These are phyloP conservation scores for Cranoglanis bouderius DNA, from an alignment of 2,113 vertebrate species.

Conservation along the genomic window DNA sequence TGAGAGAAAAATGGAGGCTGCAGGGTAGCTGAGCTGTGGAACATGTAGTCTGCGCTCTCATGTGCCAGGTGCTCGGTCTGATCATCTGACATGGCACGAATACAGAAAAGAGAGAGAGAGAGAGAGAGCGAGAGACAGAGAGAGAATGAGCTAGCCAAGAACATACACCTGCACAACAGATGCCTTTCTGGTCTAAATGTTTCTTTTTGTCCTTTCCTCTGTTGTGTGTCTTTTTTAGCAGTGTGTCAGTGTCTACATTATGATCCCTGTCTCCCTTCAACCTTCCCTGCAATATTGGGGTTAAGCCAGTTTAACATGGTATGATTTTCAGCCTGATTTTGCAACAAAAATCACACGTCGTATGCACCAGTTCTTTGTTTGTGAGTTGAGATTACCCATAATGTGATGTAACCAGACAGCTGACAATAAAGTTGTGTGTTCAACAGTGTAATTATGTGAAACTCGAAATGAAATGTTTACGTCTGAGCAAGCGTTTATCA, in stretches of 20 bases:
- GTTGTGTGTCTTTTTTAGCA: neutral
- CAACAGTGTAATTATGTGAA: neutral
- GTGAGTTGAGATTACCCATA: neutral
- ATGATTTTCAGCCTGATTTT: neutral
- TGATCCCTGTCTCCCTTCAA: neutral
- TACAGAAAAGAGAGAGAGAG: neutral
- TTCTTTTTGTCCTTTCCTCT: too few relatives aligned
- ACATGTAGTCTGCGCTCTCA: conserved; percentile 18
- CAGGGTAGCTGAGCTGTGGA: neutral
- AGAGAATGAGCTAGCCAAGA: neutral
- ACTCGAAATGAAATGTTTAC: neutral
- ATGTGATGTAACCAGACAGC: neutral
- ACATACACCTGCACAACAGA: conserved; percentile 48
- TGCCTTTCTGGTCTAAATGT: conserved; percentile 23
- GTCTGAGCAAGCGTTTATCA: neutral
- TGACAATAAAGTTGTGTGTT: neutral
- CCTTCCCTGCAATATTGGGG: neutral
- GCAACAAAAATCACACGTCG: neutral
- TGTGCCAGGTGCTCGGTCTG: conserved; percentile 50
- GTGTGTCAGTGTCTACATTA: neutral
- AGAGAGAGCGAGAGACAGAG: neutral
- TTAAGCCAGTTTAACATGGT: neutral
- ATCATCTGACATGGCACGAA: conserved; percentile 7
- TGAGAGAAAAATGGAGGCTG: neutral
- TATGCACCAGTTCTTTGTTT: neutral